These are phyloP conservation scores for Thamnophis sirtalis DNA, from an alignment of 2,113 vertebrate species.

Conservation along the genomic window DNA sequence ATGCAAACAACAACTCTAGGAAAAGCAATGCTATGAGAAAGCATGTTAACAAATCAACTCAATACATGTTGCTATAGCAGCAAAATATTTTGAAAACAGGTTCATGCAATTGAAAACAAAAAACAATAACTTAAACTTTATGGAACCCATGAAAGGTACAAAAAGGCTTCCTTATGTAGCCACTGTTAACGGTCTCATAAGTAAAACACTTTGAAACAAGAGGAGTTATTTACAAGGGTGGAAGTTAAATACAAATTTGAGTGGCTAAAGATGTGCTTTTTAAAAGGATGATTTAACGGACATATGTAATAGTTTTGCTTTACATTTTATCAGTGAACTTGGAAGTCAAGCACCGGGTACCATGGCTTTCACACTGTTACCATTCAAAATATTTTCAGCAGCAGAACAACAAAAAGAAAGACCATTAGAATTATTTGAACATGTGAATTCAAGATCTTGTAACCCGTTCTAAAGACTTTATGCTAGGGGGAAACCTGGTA, in stretches of 20 bases:
- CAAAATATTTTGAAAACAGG: conserved; percentile 30
- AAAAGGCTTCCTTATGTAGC: background rate
- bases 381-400: conserved; percentile 25
- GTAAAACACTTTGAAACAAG: conserved; percentile 29
- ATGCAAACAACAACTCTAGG: background rate
- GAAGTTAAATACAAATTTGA: background rate
- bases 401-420: conserved; percentile 41
- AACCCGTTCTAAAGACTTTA: conserved; percentile 39
- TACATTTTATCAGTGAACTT: conserved; percentile 9
- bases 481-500: conserved; percentile 25
- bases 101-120: background rate
- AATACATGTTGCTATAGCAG: background rate
- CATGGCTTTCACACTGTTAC: conserved; percentile 33
- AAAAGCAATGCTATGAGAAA: conserved; percentile 1
- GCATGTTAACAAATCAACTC: background rate
- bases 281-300: background rate
- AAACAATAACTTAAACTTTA: conserved; percentile 1
- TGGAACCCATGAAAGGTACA: background rate
- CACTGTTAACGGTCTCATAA: conserved; percentile 22
- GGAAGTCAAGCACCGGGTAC: background rate
- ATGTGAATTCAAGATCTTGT: conserved; percentile 20
- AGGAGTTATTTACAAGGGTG: conserved; percentile 3
- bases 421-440: background rate
- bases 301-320: conserved; percentile 29
- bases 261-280: background rate